Conservation (phyloP, 2,113 vertebrate species). For the Callaeas wilsoni region DNA sequence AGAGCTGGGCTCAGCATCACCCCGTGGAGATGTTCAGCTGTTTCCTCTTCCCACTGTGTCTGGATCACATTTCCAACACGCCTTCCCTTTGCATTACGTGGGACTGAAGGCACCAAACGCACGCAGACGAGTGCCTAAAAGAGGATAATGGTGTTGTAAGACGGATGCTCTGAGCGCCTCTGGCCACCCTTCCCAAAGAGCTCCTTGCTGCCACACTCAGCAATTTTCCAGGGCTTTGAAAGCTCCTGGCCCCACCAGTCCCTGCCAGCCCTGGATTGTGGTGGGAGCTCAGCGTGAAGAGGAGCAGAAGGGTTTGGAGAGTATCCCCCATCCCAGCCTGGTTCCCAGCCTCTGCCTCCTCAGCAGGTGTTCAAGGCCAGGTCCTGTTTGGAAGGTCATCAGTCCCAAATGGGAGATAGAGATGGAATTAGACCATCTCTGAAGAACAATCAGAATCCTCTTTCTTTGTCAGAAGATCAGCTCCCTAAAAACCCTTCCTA, state of each 20-base stretch:
- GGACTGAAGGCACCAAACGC: not conserved
- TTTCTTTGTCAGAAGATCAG: not conserved
- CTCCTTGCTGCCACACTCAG: not conserved
- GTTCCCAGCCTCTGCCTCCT: not conserved
- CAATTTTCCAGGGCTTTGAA: not conserved
- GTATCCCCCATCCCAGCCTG: not conserved
- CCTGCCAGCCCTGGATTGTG: not conserved
- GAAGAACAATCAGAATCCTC: not conserved
- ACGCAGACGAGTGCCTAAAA: not conserved
- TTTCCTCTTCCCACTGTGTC: not conserved
- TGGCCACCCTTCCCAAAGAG: not conserved
- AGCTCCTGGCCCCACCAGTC: not conserved
- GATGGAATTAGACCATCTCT: not conserved
- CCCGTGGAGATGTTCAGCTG: fast-evolving
- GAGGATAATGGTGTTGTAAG: not conserved
- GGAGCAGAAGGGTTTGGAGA: not conserved
- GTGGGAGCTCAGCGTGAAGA: not conserved
- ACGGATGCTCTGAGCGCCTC: not conserved
- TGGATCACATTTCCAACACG: not conserved
- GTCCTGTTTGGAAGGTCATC: not conserved
- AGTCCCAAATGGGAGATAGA: not conserved
- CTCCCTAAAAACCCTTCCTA: not conserved
- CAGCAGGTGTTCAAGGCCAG: not conserved
- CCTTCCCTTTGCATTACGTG: not conserved
- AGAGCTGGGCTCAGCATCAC: not conserved